Base-by-base conservation (phyloP, 2,888 invertebrate species). In the Rhaphigaster nebulosa region DNA sequence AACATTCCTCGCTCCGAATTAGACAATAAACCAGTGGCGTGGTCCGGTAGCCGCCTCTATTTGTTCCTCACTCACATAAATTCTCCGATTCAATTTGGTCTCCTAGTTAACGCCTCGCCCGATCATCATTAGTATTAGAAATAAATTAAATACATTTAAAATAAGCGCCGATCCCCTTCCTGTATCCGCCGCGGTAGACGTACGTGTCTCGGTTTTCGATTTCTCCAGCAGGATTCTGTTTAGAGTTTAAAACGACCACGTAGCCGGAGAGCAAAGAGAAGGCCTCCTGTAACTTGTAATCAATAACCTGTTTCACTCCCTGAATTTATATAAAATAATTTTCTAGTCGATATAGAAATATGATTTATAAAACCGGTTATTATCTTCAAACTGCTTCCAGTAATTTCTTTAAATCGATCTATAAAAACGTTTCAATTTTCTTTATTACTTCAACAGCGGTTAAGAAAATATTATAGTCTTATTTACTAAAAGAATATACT, bases 1-100 rank as follows among this genome's bases (percentile, higher is more conserved):
- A 88, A 88, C 65, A 88, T 88, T 88, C 88, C 88, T 54, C 65
- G 41, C 56, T n/a, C 38, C 29, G 65, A 60, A 88, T 60, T 88
- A 88, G 88, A 88, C 88, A 60, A 88, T 88, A 88, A 88, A 88
- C 88, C 50, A 56, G 23, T 26, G 54, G 87, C 87, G 41, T 41
- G 29, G 29, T 29, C 50, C 88, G 45, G 88, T 60, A 88, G 88
- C 88, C 88, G 15, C 45, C 41, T 65, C 88, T 88, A 60, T 88
- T 88, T 88, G 56, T 88, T 38, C 23, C 23, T 18, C 6, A 26
- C 41, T 15, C 45, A 88, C 88, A 88, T 88, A 88, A 60, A 88
- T 88, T 41, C 65, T 88, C 88, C 41, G 1, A 65, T 88, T 88
- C 88, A 88, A 60, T 60, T 88, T 65, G n/a, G 84, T 45, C n/a